phyloP scores from a whole-genome alignment of 2,113 vertebrate species.

The Sterrhoptilus dennistouni region DNA sequence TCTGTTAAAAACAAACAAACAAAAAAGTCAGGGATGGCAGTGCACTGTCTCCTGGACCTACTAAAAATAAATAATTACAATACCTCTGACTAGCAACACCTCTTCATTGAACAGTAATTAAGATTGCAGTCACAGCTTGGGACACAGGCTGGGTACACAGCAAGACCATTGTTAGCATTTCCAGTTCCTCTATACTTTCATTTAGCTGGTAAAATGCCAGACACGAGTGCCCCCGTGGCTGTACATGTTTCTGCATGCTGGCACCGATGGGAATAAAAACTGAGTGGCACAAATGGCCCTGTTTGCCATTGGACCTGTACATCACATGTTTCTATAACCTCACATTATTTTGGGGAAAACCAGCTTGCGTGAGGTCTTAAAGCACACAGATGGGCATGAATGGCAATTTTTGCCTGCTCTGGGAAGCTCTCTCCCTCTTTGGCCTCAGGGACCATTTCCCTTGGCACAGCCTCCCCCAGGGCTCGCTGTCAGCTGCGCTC shows the following conservation, averaged over 20 bases:
- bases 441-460: neutral
- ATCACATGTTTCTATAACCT: neutral
- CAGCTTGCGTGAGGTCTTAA: neutral
- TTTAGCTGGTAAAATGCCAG: neutral
- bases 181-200: neutral
- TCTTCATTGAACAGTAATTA: neutral
- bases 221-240: accelerated
- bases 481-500: accelerated
- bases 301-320: neutral
- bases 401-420: neutral
- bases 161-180: neutral
- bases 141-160: neutral
- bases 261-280: neutral
- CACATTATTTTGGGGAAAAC: neutral
- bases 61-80: neutral
- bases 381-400: neutral
- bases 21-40: neutral
- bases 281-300: neutral
- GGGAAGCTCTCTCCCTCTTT: neutral
- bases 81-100: neutral
- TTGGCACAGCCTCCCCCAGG: neutral
- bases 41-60: neutral
- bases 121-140: neutral
- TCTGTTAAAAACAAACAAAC: neutral
- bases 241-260: neutral